Conservation (phyloP, 2,888 invertebrate species). For the Druceiella hillmani region DNA sequence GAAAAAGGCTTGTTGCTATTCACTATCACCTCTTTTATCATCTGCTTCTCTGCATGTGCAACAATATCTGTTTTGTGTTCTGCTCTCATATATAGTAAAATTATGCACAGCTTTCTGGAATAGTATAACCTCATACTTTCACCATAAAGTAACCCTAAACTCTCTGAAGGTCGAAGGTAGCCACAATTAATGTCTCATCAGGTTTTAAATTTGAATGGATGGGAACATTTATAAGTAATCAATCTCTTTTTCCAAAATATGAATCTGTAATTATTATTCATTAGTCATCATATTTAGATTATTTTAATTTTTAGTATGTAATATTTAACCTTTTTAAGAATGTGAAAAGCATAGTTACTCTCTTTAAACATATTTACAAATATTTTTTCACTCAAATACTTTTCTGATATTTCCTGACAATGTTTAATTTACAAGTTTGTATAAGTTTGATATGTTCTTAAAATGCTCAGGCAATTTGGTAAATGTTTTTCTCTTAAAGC, state of each 20-base stretch:
- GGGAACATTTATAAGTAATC: slow-evolving; percentile 7
- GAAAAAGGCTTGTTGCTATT: too few species aligned
- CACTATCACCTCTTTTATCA: slow-evolving; percentile 20
- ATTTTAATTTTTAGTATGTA: slow-evolving; percentile 1
- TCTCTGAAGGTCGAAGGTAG: slow-evolving; percentile 24
- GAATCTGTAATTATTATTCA: slow-evolving; percentile 9
- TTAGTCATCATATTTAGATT: slow-evolving; percentile 6
- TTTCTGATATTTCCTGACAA: slow-evolving; percentile 8
- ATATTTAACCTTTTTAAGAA: too few species aligned
- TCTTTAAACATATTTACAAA: slow-evolving; percentile 8
- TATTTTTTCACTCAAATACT: slow-evolving; percentile 9
- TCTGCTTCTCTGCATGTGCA: slow-evolving; percentile 24
- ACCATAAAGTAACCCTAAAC: slow-evolving; percentile 25
- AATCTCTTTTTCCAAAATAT: slow-evolving; percentile 12
- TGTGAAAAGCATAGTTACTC: slow-evolving; percentile 16
- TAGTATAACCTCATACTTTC: slow-evolving; percentile 24
- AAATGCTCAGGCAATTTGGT: slow-evolving; percentile 10
- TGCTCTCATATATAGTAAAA: slow-evolving; percentile 26
- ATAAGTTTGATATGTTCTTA: slow-evolving; percentile 8
- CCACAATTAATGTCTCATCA: slow-evolving; percentile 9
- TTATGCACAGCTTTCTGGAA: slow-evolving; percentile 26
- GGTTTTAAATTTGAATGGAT: slow-evolving; percentile 6
- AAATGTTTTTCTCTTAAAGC: too few species aligned
- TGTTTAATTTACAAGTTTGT: slow-evolving; percentile 7
- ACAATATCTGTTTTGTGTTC: slow-evolving; percentile 23